Evolutionary conservation across 2,888 invertebrate species (phyloP), one percentile per base, ranked within the genome.

Genomic region (Noctua janthina): DNA sequence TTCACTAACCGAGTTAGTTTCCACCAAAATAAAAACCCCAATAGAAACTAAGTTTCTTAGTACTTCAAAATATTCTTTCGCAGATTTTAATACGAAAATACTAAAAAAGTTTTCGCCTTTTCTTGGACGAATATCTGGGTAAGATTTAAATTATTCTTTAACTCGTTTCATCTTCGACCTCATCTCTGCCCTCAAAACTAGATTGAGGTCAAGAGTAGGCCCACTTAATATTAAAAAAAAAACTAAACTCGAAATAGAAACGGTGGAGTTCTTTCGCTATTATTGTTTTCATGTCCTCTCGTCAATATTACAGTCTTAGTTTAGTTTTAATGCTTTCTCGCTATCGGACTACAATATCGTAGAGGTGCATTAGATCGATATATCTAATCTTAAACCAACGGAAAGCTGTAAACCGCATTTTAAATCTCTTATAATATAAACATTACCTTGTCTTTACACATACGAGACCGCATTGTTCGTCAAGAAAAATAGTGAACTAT

Each of bases 1-100:
- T n/a, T 51, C 11, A 10, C 35, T 59, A 49, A 17, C 64, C 35
- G 39, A 66, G 6, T 29, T 20, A 64, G 13, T n/a, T 67, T 51
- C 39, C 29, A 35, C n/a, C n/a, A 17, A 56, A 83, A 70, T 49
- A 46, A 73, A 51, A 81, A n/a, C 46, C 51, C n/a, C n/a, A 20
- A 54, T 74, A 35, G 29, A 51, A 54, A 17, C 1, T 10, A 43
- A 76, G 51, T 82, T 71, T 71, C 8, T 8, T 8, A 23, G 8
- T 7, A 20, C 20, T 54, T 20, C 10, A 56, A 56, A 56, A 56
- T 56, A 62, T 46, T 49, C 23, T 51, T 66, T 39, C 8, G 13
- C 35, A 67, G 29, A 59, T 71, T 51, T 59, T 59, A 67, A 70
- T 66, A 59, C 59, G 15, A 72, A 43, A 67, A 82, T 39, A 8